Evolutionary conservation across 2,113 vertebrate species (phyloP).

Genomic region (Phalacrocorax aristotelis): DNA sequence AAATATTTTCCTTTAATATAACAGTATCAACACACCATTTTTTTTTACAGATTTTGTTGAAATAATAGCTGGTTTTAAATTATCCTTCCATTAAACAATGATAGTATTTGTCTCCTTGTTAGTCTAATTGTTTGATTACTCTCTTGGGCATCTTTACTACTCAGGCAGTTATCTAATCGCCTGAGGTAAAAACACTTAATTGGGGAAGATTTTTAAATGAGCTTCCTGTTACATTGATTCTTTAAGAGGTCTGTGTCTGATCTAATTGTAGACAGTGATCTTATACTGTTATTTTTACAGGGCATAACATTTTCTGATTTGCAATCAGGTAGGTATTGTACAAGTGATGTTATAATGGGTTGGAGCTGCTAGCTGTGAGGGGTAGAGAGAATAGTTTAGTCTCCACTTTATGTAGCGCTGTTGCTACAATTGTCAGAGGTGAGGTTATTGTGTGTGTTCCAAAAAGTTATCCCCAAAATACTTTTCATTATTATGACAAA

Average conservation of each 20-base stretch:
- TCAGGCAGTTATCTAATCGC: neutral
- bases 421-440: neutral
- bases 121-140: neutral
- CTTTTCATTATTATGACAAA: neutral
- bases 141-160: neutral
- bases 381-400: neutral
- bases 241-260: neutral
- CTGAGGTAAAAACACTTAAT: neutral
- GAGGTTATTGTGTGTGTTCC: neutral
- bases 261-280: neutral
- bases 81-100: neutral
- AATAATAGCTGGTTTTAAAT: neutral
- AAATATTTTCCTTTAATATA: constrained; percentile 1
- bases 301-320: neutral
- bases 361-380: neutral
- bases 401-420: rapidly evolving
- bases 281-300: neutral
- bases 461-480: neutral
- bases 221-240: neutral
- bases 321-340: neutral
- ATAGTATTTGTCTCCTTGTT: neutral
- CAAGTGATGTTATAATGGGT: neutral
- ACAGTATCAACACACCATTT: neutral
- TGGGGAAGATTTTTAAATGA: neutral
- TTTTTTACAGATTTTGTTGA: neutral